Evolutionary conservation across 2,113 vertebrate genomes (phyloP).

Genomic region (Microcebus ravelobensis): DNA sequence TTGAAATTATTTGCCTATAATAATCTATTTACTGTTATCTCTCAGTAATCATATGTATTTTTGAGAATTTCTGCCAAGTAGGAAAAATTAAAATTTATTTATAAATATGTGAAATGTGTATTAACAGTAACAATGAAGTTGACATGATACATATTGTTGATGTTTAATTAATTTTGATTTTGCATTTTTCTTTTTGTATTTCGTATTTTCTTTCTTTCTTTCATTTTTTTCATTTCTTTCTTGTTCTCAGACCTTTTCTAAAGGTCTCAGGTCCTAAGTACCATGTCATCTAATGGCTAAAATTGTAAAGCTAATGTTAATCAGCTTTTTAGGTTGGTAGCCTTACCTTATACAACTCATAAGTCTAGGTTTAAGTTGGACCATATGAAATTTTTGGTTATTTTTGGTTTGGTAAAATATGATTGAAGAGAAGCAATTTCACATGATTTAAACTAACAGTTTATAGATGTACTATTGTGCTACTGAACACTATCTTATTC

Average conservation of each 20-base stretch:
- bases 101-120: conserved; percentile 30
- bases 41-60: not conserved
- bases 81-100: conserved; percentile 13
- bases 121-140: not conserved
- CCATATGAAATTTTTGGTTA: not conserved
- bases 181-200: not conserved
- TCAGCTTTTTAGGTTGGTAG: not conserved
- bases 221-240: accelerated
- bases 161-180: conserved; percentile 38
- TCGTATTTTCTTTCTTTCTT: accelerated
- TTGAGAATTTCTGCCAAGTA: not conserved
- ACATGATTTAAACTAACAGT: not conserved
- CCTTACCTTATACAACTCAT: not conserved
- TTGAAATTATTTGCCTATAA: not conserved
- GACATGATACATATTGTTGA: not conserved
- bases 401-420: not conserved
- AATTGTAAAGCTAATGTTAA: not conserved
- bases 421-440: not conserved
- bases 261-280: not conserved
- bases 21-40: not conserved
- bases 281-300: not conserved
- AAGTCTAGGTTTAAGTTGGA: not conserved
- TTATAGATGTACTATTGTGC: not conserved
- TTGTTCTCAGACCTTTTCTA: not conserved
- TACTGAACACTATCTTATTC: not conserved